Evolutionary conservation across 23 tunicate species (phyloP).

Genomic region (Diplosoma virens): DNA sequence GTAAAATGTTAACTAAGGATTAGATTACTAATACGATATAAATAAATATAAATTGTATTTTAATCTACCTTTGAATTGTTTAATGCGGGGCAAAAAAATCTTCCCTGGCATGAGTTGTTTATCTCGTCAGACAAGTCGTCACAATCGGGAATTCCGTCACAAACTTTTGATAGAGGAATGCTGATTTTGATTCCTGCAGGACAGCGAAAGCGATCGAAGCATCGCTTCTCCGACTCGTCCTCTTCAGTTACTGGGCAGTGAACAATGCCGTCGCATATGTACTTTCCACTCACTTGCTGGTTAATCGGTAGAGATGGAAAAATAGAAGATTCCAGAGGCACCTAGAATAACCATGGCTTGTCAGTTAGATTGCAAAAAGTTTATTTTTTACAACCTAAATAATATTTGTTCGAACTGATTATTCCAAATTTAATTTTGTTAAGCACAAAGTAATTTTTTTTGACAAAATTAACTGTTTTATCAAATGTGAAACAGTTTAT

Average conservation of each 20-base stretch:
- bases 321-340: background rate
- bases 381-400: too few relatives aligned
- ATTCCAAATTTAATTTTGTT: too few relatives aligned
- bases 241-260: conserved; percentile 45
- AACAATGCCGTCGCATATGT: conserved; percentile 75
- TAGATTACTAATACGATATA: too few relatives aligned
- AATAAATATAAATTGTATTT: background rate
- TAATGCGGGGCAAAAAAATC: conserved; percentile 58
- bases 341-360: too few relatives aligned
- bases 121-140: conserved; percentile 51
- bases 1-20: too few relatives aligned
- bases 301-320: background rate
- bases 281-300: too few relatives aligned
- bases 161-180: conserved; percentile 30
- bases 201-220: conserved; percentile 57
- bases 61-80: conserved; percentile 46
- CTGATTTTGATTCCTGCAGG: conserved; percentile 24
- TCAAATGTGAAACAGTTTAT: too few relatives aligned
- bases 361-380: too few relatives aligned
- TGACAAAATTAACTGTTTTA: too few relatives aligned
- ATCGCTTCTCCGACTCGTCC: conserved; percentile 50
- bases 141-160: conserved; percentile 75
- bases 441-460: too few relatives aligned
- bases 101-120: conserved; percentile 32
- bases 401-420: too few relatives aligned